phyloP scores from a whole-genome alignment of 2,888 invertebrate species.

The Dichetophora obliterata region DNA sequence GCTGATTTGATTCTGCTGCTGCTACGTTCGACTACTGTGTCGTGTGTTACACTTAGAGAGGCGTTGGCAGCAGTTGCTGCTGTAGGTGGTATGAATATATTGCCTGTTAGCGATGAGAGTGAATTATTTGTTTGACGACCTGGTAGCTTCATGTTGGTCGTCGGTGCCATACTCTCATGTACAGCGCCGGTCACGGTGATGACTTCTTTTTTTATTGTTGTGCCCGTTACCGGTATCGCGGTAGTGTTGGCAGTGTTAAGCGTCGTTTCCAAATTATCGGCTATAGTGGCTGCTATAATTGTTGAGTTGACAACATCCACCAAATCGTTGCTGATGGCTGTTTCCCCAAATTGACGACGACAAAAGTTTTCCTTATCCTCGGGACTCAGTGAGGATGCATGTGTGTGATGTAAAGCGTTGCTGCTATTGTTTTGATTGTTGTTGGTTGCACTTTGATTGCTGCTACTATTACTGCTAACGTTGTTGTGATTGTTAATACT shows the following conservation, averaged over 20 bases:
- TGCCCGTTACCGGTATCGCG: slow-evolving; percentile 31
- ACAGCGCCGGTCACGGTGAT: slow-evolving; percentile 31
- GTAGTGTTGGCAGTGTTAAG: slow-evolving; percentile 15
- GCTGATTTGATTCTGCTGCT: slow-evolving; percentile 38
- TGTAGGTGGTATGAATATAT: slow-evolving; percentile 78
- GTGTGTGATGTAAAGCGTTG: slow-evolving; percentile 46
- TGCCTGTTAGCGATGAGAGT: slow-evolving; percentile 85
- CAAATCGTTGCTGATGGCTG: slow-evolving; percentile 51
- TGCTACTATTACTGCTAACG: slow-evolving; percentile 26
- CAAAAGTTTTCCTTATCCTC: slow-evolving; percentile 66
- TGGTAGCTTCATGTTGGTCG: slow-evolving; percentile 69
- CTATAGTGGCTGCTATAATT: slow-evolving; percentile 50
- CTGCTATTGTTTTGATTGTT: slow-evolving; percentile 27
- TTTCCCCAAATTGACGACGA: slow-evolving; percentile 54
- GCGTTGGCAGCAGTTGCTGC: slow-evolving; percentile 40
- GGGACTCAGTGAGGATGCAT: slow-evolving; percentile 58
- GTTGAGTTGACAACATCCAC: slow-evolving; percentile 56
- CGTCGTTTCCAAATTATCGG: slow-evolving; percentile 18
- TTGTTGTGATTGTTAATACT: slow-evolving; percentile 28
- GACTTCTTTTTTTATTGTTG: slow-evolving; percentile 32
- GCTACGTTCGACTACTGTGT: slow-evolving; percentile 7
- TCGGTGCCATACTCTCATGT: slow-evolving; percentile 65
- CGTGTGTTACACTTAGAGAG: not conserved
- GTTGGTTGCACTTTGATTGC: slow-evolving; percentile 41
- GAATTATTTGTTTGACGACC: slow-evolving; percentile 91